Evolutionary conservation across 2,113 vertebrate species (phyloP).

Genomic region (Fregata magnificens): DNA sequence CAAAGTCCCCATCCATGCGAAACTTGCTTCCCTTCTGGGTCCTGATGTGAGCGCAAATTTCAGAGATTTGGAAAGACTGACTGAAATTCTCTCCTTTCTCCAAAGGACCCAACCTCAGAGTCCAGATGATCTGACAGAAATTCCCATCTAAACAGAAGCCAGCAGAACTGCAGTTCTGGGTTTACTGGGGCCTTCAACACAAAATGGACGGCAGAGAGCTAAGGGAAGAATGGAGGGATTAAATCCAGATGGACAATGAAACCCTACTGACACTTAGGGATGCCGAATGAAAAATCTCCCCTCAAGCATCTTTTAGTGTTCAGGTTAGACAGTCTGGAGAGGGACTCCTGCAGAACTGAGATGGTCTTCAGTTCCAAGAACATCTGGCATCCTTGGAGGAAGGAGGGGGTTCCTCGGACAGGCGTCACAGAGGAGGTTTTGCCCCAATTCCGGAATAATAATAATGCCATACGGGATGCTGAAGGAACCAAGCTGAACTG

Average conservation of each 20-base stretch:
- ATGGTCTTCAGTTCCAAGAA: background rate
- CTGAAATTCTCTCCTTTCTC: background rate
- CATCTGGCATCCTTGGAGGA: background rate
- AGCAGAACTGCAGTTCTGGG: background rate
- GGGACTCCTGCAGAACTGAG: background rate
- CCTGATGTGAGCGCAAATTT: background rate
- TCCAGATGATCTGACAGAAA: background rate
- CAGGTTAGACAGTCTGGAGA: background rate
- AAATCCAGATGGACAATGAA: background rate
- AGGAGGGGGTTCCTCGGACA: background rate
- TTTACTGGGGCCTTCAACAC: background rate
- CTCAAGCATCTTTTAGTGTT: background rate
- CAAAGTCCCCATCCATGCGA: background rate
- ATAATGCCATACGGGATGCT: background rate
- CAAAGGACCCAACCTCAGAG: background rate
- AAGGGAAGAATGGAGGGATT: background rate
- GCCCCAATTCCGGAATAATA: background rate
- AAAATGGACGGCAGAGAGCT: background rate
- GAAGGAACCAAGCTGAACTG: background rate
- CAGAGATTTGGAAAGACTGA: background rate
- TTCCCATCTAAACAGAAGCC: background rate
- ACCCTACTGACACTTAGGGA: background rate
- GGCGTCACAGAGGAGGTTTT: background rate
- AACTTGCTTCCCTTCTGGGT: background rate
- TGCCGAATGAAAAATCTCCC: background rate